These are phyloP conservation scores for Aleiodes alternator DNA, from an alignment of 2,888 invertebrate species.

Conservation along the genomic window DNA sequence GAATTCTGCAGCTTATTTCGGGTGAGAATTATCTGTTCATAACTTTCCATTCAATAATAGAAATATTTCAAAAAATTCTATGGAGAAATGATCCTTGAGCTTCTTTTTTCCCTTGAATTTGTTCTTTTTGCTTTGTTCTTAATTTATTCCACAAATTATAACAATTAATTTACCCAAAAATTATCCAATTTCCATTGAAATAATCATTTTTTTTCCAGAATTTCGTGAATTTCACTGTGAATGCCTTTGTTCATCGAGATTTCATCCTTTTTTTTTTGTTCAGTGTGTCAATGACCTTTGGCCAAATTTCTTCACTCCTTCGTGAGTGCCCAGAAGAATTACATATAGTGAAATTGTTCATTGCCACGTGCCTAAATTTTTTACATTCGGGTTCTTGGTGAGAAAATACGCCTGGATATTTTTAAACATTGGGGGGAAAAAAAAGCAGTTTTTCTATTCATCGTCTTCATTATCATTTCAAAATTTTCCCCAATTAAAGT, in stretches of 20 bases:
- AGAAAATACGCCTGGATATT: constrained; percentile 35
- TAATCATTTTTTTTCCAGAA: not conserved
- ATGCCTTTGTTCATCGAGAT: constrained; percentile 10
- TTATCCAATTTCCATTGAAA: no score
- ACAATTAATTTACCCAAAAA: not conserved
- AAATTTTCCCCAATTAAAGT: not conserved
- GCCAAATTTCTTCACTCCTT: constrained; percentile 46
- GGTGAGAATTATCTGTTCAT: constrained; percentile 41
- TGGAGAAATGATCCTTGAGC: no score
- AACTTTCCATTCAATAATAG: no score
- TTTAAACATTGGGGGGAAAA: constrained; percentile 41
- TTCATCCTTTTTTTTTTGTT: constrained; percentile 24
- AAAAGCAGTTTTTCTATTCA: not conserved
- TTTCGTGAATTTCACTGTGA: not conserved
- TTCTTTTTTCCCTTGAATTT: no score
- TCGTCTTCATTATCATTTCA: not conserved
- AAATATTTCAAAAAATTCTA: no score
- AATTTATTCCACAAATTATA: not conserved
- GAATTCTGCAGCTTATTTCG: constrained; percentile 50
- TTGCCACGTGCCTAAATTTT: constrained; percentile 61
- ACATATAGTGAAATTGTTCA: constrained; percentile 60
- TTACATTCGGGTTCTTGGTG: constrained; percentile 43
- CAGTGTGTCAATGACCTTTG: constrained; percentile 60
- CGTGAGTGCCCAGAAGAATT: constrained; percentile 16
- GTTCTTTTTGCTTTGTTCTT: no score